Evolutionary conservation across 2,113 vertebrate species (phyloP), one percentile per base, ranked within the genome.

Genomic region (Cynoglossus semilaevis): DNA sequence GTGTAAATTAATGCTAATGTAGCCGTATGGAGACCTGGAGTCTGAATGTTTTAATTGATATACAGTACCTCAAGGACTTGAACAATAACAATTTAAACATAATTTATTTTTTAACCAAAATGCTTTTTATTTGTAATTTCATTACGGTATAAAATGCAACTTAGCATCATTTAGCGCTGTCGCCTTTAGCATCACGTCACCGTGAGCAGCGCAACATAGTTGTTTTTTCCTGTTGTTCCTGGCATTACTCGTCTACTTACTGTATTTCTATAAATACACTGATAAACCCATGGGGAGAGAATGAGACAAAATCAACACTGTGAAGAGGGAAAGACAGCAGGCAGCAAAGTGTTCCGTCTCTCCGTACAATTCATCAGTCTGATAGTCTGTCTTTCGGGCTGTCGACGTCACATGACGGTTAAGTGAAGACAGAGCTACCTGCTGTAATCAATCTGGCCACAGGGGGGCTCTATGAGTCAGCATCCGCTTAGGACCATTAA

Each of bases 381-480:
- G 12, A 41, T 1, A 13, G 38, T 13, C 38, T 13, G 38, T 40
- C 5, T 64, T 46, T 53, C 11, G 11, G 17, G 18, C 43, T 68
- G 69, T 8, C 45, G 40, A 17, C 35, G 37, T 15, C 44, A 34
- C 1, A 19, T 47, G 37, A 8, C 48, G 46, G 45, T 5, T 37
- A n/a, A 70, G 46, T 57, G 44, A 18, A 42, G 15, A 47, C 37
- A 6, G 22, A 29, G 22, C 22, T 38, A 53, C 19, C 53, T 72
- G 84, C 63, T 48, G 60, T 82, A 69, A 51, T 53, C 22, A 15
- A 9, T 51, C 15, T 44, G 44, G 11, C 87, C 82, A 82, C 69
- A 51, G 72, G 83, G 81, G 60, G 85, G 74, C 84, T 69, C 76
- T 37, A 36, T 48, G 61, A 48, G 41, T 67, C 61, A 54, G 43